These are phyloP conservation scores for Copidosoma aretas DNA, from an alignment of 2,888 invertebrate genomes.

Conservation along the genomic window DNA sequence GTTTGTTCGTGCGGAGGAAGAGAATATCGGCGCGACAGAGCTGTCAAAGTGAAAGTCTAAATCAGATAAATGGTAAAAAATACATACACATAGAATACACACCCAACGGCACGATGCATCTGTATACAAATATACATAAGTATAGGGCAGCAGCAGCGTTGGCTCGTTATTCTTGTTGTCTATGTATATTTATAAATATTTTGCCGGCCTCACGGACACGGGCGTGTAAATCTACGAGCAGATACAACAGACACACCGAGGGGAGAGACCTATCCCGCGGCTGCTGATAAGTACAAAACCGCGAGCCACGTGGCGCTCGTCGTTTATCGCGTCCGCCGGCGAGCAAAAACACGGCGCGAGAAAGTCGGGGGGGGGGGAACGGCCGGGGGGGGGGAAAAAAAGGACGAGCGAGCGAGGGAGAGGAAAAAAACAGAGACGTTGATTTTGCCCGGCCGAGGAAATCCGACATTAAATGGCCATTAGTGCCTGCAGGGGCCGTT, in stretches of 20 bases:
- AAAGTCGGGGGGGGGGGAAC: conserved; percentile 3
- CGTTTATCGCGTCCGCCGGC: conserved; percentile 17
- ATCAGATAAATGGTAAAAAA: conserved; percentile 35
- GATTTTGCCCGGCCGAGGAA: conserved; percentile 20
- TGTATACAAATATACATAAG: conserved; percentile 8
- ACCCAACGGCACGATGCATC: conserved; percentile 14
- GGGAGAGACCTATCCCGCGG: too few species aligned
- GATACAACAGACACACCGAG: too few species aligned
- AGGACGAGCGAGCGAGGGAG: neutral
- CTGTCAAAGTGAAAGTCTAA: conserved; percentile 37
- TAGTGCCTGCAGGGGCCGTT: conserved; percentile 27
- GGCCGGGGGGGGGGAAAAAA: conserved; percentile 14
- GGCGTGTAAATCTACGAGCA: too few species aligned
- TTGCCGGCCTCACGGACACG: too few species aligned
- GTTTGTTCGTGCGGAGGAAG: neutral
- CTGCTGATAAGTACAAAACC: too few species aligned
- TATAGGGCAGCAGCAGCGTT: neutral
- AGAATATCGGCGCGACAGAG: conserved; percentile 30
- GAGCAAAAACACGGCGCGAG: neutral
- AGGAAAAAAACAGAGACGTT: conserved; percentile 46
- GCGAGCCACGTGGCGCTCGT: conserved; percentile 29
- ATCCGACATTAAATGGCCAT: conserved; percentile 45
- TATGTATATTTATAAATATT: too few species aligned
- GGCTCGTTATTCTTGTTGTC: too few species aligned
- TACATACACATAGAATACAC: conserved; percentile 4